Conservation (phyloP, 2,888 invertebrate species). For the Drosophila planitibia region DNA sequence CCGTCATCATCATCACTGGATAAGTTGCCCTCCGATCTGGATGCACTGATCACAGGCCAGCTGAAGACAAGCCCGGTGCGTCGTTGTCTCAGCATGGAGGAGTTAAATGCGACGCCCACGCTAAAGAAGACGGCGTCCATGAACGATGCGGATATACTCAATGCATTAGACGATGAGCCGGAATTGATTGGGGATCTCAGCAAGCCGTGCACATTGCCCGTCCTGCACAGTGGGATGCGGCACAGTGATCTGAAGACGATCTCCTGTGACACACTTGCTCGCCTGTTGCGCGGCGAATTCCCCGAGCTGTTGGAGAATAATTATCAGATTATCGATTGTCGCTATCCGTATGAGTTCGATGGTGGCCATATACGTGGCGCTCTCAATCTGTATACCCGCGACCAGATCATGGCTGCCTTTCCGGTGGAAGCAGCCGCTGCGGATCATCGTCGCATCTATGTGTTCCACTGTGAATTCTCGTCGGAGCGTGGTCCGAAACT, state of each 20-base stretch:
- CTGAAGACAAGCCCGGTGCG: constrained; percentile 83
- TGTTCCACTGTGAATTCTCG: constrained; percentile 99
- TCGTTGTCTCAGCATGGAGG: constrained; percentile 85
- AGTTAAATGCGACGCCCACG: constrained; percentile 57
- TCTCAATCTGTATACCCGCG: constrained; percentile 92
- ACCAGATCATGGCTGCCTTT: constrained; percentile 89
- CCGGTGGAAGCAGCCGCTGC: constrained; percentile 62
- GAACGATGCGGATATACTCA: constrained; percentile 90
- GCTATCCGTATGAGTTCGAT: constrained; percentile 97
- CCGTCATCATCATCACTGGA: neutral
- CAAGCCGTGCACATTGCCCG: constrained; percentile 90
- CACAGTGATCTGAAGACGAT: constrained; percentile 94
- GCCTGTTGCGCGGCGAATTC: constrained; percentile 90
- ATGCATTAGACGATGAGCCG: constrained; percentile 89
- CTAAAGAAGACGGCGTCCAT: constrained; percentile 89
- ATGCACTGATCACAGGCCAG: constrained; percentile 87
- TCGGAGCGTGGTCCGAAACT: constrained; percentile 97
- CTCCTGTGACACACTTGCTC: constrained; percentile 90
- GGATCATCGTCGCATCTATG: constrained; percentile 89
- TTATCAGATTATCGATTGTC: constrained; percentile 94
- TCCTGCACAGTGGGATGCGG: constrained; percentile 87
- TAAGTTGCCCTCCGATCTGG: constrained; percentile 87
- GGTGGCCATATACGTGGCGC: constrained; percentile 96
- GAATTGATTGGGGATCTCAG: constrained; percentile 94
- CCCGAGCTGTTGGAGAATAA: constrained; percentile 87